Base-by-base conservation (phyloP, 2,888 invertebrate genomes). In the Nebria salina region DNA sequence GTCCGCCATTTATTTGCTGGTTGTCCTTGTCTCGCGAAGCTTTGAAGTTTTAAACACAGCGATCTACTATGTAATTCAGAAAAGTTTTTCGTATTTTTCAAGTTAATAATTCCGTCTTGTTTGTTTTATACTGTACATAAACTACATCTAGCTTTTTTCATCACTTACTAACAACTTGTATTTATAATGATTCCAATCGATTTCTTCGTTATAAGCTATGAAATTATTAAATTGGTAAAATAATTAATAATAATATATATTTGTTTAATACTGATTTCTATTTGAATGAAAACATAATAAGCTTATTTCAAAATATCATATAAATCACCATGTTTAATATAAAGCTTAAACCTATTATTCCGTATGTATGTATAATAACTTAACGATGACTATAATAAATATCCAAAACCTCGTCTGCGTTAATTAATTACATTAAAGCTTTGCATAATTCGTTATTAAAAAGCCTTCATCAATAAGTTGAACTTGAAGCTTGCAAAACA, bases 51-150 rank as follows among this genome's bases (percentile, higher is more conserved):
- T 70, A 70, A 70, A 70, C 70, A 70, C 77, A 64, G 65, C 78
- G 42, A 78, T 78, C 72, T 72, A 54, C 73, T 26, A 42, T 65
- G 42, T 73, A 78, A 73, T 78, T 78, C 73, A 65, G 65, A 73
- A 68, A 78, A 78, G 72, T 73, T 78, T 78, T 78, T 65, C 77
- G 65, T 72, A 78, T 78, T 78, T 78, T 78, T 78, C 78, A 78
- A 78, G 20, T 73, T 70, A 73, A 78, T 78, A 78, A 73, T 78
- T 78, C 72, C 73, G 65, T 73, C 78, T 70, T 20, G 70, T 6
- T 70, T 26, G 70, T 70, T 34, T 26, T 26, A 70, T 34, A 70
- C 25, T 70, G 15, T 34, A 34, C 34, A 70, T 70, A 70, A 25
- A 25, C 70, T 15, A 70, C n/a, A 1, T 34, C 34, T 34, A 54